These are phyloP conservation scores for Myopa testacea DNA, from an alignment of 2,888 invertebrate species.

Conservation along the genomic window DNA sequence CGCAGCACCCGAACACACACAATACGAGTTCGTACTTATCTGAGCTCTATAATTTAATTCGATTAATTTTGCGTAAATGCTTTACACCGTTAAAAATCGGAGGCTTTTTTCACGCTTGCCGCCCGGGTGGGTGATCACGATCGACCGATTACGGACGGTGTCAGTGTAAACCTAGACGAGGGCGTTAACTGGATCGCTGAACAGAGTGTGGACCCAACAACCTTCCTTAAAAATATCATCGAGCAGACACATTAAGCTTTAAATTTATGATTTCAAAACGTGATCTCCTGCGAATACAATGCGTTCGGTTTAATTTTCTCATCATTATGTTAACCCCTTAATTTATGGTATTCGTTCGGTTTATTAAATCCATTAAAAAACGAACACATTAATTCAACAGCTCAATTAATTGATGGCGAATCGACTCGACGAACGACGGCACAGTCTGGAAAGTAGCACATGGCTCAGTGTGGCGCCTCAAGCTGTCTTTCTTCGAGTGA, in stretches of 20 bases:
- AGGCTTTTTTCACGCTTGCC: neutral
- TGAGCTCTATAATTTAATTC: constrained; percentile 38
- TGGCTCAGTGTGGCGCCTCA: constrained; percentile 28
- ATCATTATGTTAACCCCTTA: constrained; percentile 30
- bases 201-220: neutral
- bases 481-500: constrained; percentile 16
- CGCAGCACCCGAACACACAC: neutral
- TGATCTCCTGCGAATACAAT: constrained; percentile 1
- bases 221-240: neutral
- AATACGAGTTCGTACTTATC: neutral
- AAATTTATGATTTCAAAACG: constrained; percentile 16
- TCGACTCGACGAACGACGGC: neutral
- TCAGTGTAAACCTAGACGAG: neutral
- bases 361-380: constrained; percentile 30
- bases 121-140: neutral
- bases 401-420: neutral
- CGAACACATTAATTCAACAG: constrained; percentile 25
- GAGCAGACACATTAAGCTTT: neutral
- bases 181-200: neutral
- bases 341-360: constrained; percentile 28
- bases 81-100: constrained; percentile 19
- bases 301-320: constrained; percentile 1
- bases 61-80: constrained; percentile 33
- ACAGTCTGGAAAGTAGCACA: neutral
- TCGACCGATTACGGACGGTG: neutral